A percentile compares a stretch with the other conserved stretches of the same genome.
Evolutionary conservation across 2,888 invertebrate genomes (phyloP).

Genomic region (Ophioninae sp.): DNA sequence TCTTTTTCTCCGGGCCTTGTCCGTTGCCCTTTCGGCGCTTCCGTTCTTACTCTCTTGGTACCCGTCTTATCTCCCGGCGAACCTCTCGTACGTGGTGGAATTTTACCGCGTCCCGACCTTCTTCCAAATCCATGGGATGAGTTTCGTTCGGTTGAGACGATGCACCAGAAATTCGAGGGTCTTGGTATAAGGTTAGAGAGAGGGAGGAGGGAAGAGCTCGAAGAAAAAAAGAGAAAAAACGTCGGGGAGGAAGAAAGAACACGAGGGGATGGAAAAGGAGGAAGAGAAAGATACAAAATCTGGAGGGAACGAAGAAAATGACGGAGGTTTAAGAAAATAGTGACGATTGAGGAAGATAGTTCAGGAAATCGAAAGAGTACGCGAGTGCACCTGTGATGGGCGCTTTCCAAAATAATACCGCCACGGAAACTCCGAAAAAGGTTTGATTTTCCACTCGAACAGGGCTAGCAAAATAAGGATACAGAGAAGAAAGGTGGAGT

Average conservation of each 20-base stretch:
- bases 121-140: constrained; percentile 66
- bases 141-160: constrained; percentile 65
- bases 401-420: no score
- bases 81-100: constrained; percentile 71
- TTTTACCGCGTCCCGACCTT: constrained; percentile 60
- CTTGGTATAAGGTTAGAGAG: background rate
- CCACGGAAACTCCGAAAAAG: no score
- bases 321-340: no score
- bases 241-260: background rate
- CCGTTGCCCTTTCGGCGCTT: background rate
- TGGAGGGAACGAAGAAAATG: no score
- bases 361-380: no score
- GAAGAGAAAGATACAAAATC: background rate
- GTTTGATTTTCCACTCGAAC: no score
- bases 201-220: background rate
- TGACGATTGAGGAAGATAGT: no score
- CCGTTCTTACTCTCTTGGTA: background rate
- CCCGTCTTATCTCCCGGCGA: background rate
- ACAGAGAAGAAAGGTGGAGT: no score
- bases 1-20: background rate
- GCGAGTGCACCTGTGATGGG: no score
- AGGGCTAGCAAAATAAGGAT: no score
- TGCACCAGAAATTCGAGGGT: background rate
- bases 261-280: background rate
- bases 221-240: background rate